Evolutionary conservation across 1,140 invertebrate genomes (phyloP), one percentile per base, ranked within the genome.

Genomic region (Drosophila watanabei): DNA sequence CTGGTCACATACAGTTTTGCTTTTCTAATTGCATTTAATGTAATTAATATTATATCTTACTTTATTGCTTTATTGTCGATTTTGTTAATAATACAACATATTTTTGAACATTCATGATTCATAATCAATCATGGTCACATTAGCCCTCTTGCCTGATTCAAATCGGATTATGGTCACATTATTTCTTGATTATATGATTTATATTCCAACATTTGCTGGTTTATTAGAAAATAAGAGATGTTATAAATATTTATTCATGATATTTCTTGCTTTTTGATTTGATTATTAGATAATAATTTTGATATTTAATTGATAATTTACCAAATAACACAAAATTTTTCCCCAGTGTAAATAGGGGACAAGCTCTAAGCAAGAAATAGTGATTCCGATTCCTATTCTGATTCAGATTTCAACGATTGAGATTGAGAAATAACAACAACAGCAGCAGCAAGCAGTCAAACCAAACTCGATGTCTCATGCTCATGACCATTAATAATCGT

Each of bases 401-500:
- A 69, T 69, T 57, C 28, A 46, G 64, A 70, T 43, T 70, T 54
- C 33, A n/a, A 49, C 48, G 28, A 49, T n/a, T 49, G 46, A 24
- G 69, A 41, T 57, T 48, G 30, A 54, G 49, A 33, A 46, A 37
- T 49, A 33, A 18, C 35, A 56, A 56, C 32, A 18, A 48, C 41
- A 30, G 48, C 16, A 20, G 32, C 16, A 20, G 32, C 48, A 18
- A 39, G 30, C 51, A 35, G 58, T 32, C 64, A 45, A 68, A 39
- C 32, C 59, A 59, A 63, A 56, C 33, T 37, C 72, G 56, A 16
- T 82, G 75, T 78, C 51, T 54, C 80, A 82, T 82, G 80, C 60
- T 70, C 45, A 48, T 24, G 62, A 82, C 56, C 75, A 79, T 78
- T 58, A 65, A 83, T 80, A 71, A 83, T 37, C 66, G 13, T 14